Base-by-base conservation (phyloP, 2,888 invertebrate species). In the Idaea biselata region DNA sequence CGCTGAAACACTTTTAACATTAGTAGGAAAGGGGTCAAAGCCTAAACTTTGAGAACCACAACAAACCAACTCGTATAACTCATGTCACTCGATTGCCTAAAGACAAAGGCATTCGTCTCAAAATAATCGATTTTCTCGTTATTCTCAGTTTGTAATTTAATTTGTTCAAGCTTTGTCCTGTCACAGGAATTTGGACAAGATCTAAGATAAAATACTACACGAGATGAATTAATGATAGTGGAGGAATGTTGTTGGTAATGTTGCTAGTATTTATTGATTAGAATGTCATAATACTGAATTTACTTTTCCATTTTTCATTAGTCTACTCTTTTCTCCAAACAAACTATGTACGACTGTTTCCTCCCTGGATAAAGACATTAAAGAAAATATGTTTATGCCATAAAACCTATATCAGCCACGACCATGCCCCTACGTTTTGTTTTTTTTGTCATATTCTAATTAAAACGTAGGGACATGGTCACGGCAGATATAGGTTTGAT, bases 121-220 rank as follows among this genome's bases (percentile, higher is more conserved):
- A 62, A 65, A 63, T 60, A 66, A 67, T 67, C 66, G 67, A 69
- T 69, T 63, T 63, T n/a, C 60, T 57, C 31, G 58, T 44, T 56
- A 57, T 63, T 60, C 59, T 65, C 18, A 53, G 16, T 18, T 25
- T 58, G 53, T 6, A 25, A 54, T 61, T 44, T 44, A 44, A 44
- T 44, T 44, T 44, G 44, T 44, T 44, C 44, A 44, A 44, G 14
- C 44, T 44, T 44, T 44, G 44, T 44, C 44, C 44, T 44, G 44
- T 44, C 44, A 44, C 44, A 3, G 59, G 61, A 65, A 63, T 65
- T 44, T 44, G 44, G 14, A 44, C 44, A 44, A 44, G 44, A 44
- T 44, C 14, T 8, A 11, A 44, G 44, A 44, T 44, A 44, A 7
- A 44, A 44, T 44, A 44, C 44, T 14, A 44, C 11, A 44, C 14